Conservation (phyloP, 2,797 vertebrate species). For the Megaceryle alcyon region DNA sequence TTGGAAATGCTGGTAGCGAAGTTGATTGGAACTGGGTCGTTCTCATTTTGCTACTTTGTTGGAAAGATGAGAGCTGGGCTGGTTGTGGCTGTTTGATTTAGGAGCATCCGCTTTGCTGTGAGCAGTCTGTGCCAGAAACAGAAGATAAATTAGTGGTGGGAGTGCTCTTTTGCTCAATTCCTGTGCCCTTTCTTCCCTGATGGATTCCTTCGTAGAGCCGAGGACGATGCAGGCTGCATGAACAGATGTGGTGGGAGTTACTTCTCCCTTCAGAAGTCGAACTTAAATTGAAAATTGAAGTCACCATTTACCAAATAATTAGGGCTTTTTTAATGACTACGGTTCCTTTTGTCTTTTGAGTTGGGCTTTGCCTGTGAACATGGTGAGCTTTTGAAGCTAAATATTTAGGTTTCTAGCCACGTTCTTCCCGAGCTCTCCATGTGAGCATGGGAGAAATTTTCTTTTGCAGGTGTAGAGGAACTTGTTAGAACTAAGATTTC, state of each 20-base stretch:
- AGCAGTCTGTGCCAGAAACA: conserved; percentile 8
- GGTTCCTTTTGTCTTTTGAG: neutral
- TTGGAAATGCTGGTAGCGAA: neutral
- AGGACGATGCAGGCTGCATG: neutral
- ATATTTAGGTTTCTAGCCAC: neutral
- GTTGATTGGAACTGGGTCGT: conserved; percentile 35
- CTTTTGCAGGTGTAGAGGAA: neutral
- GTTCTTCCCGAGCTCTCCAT: neutral
- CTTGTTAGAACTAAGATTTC: neutral
- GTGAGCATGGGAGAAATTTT: neutral
- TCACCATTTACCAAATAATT: neutral
- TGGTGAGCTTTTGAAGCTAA: neutral
- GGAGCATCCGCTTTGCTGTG: conserved; percentile 26
- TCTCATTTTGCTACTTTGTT: conserved; percentile 38
- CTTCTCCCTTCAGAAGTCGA: conserved; percentile 51
- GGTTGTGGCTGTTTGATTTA: conserved; percentile 46
- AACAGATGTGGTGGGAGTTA: conserved; percentile 58
- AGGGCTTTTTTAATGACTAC: neutral
- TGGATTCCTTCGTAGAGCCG: neutral
- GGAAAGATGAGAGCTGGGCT: neutral
- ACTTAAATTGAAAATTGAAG: conserved; percentile 46
- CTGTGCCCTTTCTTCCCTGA: conserved; percentile 1
- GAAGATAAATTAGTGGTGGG: conserved; percentile 53
- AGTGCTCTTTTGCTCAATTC: neutral
- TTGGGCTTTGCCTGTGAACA: neutral